These are phyloP conservation scores for Pristionchus entomophagus DNA, from an alignment of 2,888 invertebrate species.

Conservation along the genomic window DNA sequence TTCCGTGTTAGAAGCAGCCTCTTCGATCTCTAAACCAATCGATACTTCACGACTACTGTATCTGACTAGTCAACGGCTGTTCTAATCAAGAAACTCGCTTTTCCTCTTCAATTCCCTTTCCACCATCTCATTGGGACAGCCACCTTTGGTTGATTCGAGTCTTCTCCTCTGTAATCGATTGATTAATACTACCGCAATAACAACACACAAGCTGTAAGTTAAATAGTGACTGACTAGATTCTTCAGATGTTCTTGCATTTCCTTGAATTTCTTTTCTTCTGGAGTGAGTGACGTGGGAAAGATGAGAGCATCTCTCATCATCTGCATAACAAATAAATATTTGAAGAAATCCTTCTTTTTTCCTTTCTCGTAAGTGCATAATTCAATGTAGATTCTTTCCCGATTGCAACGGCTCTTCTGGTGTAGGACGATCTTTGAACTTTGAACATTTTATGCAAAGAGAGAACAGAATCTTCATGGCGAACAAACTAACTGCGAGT, in stretches of 20 bases:
- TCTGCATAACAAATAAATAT: neutral
- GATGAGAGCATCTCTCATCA: constrained; percentile 41
- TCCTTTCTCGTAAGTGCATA: too few species aligned
- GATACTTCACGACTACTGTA: neutral
- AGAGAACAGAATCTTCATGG: neutral
- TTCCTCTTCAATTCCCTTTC: constrained; percentile 33
- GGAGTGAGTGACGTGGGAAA: constrained; percentile 57
- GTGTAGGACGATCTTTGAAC: neutral
- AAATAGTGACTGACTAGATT: constrained; percentile 53
- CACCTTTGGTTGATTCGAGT: neutral
- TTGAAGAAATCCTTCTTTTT: too few species aligned
- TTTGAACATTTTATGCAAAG: constrained; percentile 7
- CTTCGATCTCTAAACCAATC: constrained; percentile 51
- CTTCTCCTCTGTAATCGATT: constrained; percentile 10
- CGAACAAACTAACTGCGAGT: neutral
- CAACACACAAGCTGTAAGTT: neutral
- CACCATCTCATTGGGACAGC: neutral
- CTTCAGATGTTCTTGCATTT: constrained; percentile 57
- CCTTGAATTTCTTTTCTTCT: constrained; percentile 62
- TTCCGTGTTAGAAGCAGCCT: constrained; percentile 54
- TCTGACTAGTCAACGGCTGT: neutral
- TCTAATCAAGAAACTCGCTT: neutral
- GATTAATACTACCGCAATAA: neutral
- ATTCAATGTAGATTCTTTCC: too few species aligned
- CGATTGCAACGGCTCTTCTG: too few species aligned